phyloP scores from a whole-genome alignment of 2,797 vertebrate species.

The Urosaurus nigricauda region DNA sequence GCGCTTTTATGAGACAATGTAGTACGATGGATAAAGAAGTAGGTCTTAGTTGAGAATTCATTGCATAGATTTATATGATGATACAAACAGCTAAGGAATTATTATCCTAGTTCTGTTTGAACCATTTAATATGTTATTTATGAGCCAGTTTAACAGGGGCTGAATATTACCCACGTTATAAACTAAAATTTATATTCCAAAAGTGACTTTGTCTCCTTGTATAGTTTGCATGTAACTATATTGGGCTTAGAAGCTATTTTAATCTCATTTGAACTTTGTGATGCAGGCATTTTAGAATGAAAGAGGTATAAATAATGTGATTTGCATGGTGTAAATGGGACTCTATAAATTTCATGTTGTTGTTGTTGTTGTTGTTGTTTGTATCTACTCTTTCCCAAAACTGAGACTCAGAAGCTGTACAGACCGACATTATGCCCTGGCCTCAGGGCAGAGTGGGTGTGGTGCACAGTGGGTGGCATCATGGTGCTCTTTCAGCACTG shows the following conservation, averaged over 20 bases:
- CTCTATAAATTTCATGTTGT: slow-evolving; percentile 40
- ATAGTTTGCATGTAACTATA: slow-evolving; percentile 31
- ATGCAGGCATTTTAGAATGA: too few species aligned
- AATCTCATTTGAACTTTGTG: too few species aligned
- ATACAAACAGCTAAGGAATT: background rate
- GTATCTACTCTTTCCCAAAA: too few species aligned
- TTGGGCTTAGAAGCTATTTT: too few species aligned
- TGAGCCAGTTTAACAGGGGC: slow-evolving; percentile 39
- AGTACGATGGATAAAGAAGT: background rate
- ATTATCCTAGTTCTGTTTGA: background rate
- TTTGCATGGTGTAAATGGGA: slow-evolving; percentile 64
- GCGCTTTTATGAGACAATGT: background rate
- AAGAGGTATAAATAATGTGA: slow-evolving; percentile 61
- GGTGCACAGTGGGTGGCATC: too few species aligned
- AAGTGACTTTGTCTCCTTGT: slow-evolving; percentile 17
- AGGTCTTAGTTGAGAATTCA: background rate
- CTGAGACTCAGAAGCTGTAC: too few species aligned
- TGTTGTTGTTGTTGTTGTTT: slow-evolving; percentile 12
- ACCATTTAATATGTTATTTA: background rate
- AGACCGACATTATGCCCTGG: too few species aligned
- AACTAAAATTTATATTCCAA: slow-evolving; percentile 50
- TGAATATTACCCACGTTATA: slow-evolving; percentile 54
- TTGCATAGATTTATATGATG: background rate
- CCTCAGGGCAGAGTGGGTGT: too few species aligned
- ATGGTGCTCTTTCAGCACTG: too few species aligned